phyloP scores from a whole-genome alignment of 2,797 vertebrate species.

The Iguana delicatissima region DNA sequence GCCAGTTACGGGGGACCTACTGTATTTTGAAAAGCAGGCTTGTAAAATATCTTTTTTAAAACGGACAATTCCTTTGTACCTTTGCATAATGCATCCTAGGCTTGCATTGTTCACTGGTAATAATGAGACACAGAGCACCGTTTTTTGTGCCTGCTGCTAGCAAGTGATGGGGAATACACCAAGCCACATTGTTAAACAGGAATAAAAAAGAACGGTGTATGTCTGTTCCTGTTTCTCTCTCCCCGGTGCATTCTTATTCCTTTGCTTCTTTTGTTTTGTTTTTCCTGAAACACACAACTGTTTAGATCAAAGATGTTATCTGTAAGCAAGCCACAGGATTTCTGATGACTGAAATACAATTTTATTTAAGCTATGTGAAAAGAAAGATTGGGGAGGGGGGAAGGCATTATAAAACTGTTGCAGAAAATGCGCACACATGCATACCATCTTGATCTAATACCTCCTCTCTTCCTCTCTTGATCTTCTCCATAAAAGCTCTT shows the following conservation, averaged over 20 bases:
- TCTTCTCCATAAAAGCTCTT: background rate
- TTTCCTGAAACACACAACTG: background rate
- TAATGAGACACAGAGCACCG: background rate
- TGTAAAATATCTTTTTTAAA: background rate
- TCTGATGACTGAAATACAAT: background rate
- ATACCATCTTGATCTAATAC: background rate
- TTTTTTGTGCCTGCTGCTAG: background rate
- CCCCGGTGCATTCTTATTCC: background rate
- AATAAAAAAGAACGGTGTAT: background rate
- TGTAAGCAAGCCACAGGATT: background rate
- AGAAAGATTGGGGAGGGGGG: background rate
- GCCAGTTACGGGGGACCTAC: no score
- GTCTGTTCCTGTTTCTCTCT: background rate
- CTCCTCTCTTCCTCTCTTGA: background rate
- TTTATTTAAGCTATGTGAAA: slow-evolving; percentile 18
- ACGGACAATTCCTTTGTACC: background rate
- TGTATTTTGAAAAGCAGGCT: background rate
- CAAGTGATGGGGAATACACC: background rate
- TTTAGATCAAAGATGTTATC: background rate
- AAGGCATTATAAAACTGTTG: background rate
- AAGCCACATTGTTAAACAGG: background rate
- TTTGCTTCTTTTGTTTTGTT: background rate
- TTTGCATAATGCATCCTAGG: no score
- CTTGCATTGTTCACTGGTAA: background rate
- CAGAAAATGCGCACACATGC: no score